Conservation (phyloP, 2,113 vertebrate genomes). For the Macaca mulatta region DNA sequence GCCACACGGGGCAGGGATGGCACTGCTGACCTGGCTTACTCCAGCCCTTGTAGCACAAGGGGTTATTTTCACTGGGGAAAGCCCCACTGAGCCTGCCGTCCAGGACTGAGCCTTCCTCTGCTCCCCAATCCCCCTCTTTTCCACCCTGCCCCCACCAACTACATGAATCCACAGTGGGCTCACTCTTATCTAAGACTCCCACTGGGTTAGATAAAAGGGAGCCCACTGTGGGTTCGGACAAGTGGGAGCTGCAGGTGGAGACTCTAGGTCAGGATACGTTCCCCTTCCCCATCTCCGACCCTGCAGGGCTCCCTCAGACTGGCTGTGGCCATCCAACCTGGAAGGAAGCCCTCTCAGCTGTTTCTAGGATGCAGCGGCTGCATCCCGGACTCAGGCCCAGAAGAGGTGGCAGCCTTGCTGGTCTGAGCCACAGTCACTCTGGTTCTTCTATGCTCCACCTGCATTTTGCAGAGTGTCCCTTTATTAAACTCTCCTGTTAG, state of each 20-base stretch:
- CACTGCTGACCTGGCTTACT: too few species aligned
- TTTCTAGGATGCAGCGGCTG: background rate
- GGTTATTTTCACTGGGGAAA: background rate
- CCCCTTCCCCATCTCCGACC: background rate
- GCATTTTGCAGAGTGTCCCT: background rate
- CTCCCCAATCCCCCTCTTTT: background rate
- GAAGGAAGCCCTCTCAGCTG: background rate
- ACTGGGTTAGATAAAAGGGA: too few species aligned
- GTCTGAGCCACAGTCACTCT: accelerated
- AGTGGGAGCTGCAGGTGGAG: background rate
- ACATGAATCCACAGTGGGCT: background rate
- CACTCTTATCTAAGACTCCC: too few species aligned
- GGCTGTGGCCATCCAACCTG: background rate
- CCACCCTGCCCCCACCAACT: background rate
- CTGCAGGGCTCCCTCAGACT: background rate
- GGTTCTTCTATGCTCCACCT: background rate
- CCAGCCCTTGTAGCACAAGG: too few species aligned
- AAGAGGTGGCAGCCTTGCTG: background rate
- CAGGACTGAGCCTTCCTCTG: background rate
- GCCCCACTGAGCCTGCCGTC: background rate
- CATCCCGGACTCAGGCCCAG: background rate
- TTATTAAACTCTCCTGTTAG: background rate
- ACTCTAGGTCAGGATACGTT: background rate
- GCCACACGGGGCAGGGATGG: background rate
- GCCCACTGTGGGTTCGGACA: background rate